These are phyloP conservation scores for Arnoldichthys spilopterus DNA, from an alignment of 2,797 vertebrate genomes.

Conservation along the genomic window DNA sequence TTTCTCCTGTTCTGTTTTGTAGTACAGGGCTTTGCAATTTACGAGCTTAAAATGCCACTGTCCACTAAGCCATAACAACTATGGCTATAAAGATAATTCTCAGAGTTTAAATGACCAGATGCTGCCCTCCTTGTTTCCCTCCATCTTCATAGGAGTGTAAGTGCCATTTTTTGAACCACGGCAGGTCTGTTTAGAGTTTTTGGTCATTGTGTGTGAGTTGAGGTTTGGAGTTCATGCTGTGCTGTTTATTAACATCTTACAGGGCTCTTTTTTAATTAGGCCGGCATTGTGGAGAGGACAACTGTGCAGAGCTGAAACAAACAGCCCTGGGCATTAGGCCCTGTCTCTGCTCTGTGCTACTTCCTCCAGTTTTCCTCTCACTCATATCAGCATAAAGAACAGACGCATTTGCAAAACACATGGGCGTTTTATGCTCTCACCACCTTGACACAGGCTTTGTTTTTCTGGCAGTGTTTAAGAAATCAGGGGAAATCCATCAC, in stretches of 20 bases:
- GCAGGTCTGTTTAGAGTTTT: conserved; percentile 9
- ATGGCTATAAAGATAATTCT: neutral
- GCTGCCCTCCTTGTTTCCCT: neutral
- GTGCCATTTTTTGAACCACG: conserved; percentile 18
- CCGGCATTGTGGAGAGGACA: conserved; percentile 45
- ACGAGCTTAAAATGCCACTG: neutral
- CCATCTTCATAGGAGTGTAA: neutral
- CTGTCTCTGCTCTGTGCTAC: neutral
- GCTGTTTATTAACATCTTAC: conserved; percentile 29
- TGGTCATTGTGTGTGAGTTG: neutral
- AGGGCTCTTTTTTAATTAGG: conserved; percentile 37
- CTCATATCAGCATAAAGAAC: neutral
- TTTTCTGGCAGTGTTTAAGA: too few relatives aligned
- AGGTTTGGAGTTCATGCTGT: conserved; percentile 15
- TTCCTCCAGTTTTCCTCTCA: neutral
- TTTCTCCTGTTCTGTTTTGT: too few relatives aligned
- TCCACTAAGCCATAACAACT: neutral
- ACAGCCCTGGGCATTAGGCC: conserved; percentile 19
- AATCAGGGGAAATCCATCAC: too few relatives aligned
- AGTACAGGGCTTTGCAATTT: neutral
- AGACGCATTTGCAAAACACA: neutral
- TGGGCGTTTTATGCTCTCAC: neutral
- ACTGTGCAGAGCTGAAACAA: conserved; percentile 27
- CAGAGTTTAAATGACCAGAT: neutral
- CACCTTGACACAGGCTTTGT: too few relatives aligned